Evolutionary conservation across 23 tunicate species (phyloP), one percentile per base, ranked within the genome.

Genomic region (Clavelina lepadiformis): DNA sequence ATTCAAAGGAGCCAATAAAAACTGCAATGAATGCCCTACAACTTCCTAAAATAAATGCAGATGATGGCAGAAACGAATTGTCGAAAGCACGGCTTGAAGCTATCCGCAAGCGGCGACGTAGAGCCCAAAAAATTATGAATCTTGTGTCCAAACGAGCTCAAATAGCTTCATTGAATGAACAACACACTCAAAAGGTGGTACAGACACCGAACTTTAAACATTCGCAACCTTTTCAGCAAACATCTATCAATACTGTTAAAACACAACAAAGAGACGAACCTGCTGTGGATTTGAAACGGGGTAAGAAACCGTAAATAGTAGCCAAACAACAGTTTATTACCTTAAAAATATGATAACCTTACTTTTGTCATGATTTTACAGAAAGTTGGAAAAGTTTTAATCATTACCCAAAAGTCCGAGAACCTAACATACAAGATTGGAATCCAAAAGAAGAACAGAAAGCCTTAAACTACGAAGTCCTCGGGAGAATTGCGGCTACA

Each of bases 381-480:
- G 61, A 56, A 2, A 28, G 61, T 33, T 28, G 61, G 31, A 56
- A 56, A 24, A 56, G 61, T 24, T 13, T 28, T 34, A 56, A 56
- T 56, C 34, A 56, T 28, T 28, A 26, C 67, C 4, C 45, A 33
- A 33, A 46, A 33, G n/a, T 46, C 44, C 3, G 67, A 33, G 23
- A 28, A 31, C 41, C 68, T 51, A 34, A 35, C 51, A 62, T 61
- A 51, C 69, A 74, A 74, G 80, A 74, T 59, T 74, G 80, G 73
- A 66, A 76, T 36, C 82, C 82, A 38, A 53, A 66, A 29, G 57
- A 67, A 19, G 82, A 76, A 5, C 82, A 76, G 15, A 19, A 52
- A 23, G 23, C 20, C 2, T 5, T 66, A 28, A 76, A 76, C 28
- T 56, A 36, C 4, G 32, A 54, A 19, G 35, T 76, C 32, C 28